Evolutionary conservation across 2,888 invertebrate genomes (phyloP).

Genomic region (Lydus trimaculatus): DNA sequence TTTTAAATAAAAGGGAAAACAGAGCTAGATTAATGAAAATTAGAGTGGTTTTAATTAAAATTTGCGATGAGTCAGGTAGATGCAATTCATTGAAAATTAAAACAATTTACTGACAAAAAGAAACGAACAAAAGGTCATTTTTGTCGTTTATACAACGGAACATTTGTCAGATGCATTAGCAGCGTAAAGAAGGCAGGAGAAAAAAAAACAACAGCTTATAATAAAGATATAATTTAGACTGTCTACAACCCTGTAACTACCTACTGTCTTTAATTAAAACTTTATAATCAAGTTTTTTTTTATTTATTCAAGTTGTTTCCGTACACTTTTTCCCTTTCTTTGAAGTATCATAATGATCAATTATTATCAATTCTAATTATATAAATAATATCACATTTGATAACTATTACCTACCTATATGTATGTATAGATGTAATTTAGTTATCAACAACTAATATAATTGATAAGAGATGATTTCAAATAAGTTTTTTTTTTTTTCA

Average conservation of each 20-base stretch:
- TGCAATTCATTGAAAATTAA: no score
- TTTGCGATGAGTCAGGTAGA: not conserved
- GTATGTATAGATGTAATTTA: not conserved
- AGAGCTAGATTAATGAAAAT: not conserved
- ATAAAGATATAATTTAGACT: no score
- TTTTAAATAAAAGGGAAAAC: not conserved
- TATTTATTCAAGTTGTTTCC: not conserved
- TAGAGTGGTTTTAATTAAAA: not conserved
- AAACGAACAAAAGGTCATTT: no score
- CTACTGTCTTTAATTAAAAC: conserved; percentile 3
- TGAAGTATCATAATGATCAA: not conserved
- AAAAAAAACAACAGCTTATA: no score
- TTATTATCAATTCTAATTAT: no score
- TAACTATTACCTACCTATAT: no score
- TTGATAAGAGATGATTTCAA: not conserved
- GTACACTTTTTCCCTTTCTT: not conserved
- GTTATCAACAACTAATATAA: not conserved
- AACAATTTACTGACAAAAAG: no score
- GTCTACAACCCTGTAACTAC: not conserved
- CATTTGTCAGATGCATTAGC: no score
- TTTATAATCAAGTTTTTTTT: not conserved
- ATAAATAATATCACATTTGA: no score
- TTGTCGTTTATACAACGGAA: no score
- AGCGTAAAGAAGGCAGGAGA: no score
- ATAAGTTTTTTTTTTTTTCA: no score